These are phyloP conservation scores for Sisor rabdophorus DNA, from an alignment of 2,113 vertebrate genomes.

Conservation along the genomic window DNA sequence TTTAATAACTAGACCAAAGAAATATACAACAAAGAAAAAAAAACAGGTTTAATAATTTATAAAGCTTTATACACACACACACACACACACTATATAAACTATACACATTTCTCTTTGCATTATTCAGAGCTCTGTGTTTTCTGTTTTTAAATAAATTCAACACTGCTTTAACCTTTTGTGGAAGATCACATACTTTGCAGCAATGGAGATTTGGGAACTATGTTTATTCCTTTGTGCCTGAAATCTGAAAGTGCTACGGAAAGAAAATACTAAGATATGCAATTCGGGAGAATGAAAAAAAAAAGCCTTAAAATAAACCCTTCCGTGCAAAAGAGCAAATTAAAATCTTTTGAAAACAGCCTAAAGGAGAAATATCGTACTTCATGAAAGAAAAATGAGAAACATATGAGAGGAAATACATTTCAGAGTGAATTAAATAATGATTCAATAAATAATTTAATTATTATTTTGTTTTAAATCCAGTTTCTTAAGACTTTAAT, in stretches of 20 bases:
- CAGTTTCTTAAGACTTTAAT: background rate
- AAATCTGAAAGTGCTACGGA: constrained; percentile 12
- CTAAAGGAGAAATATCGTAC: constrained; percentile 4
- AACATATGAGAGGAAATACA: background rate
- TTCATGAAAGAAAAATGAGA: constrained; percentile 1
- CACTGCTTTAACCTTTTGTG: constrained; percentile 17
- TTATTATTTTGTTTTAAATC: background rate
- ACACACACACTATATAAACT: background rate
- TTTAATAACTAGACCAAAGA: too few relatives aligned
- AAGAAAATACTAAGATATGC: constrained; percentile 41
- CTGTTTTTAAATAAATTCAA: constrained; percentile 31
- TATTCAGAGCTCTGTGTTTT: constrained; percentile 32
- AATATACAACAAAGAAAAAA: too few relatives aligned
- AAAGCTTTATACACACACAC: constrained; percentile 54
- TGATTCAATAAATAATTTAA: background rate
- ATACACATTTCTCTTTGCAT: constrained; percentile 44
- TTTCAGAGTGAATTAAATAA: background rate
- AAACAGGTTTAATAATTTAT: constrained; percentile 62
- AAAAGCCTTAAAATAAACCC: constrained; percentile 7
- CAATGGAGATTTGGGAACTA: constrained; percentile 8
- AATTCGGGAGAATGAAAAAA: constrained; percentile 33
- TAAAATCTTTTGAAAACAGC: constrained; percentile 18
- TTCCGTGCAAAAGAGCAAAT: constrained; percentile 2
- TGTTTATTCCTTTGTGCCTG: constrained; percentile 24
- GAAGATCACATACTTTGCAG: background rate